Percentiles rank a stretch among this genome's conserved stretches.
Evolutionary conservation across 2,888 invertebrate species (phyloP).

Genomic region (Laothoe populi): DNA sequence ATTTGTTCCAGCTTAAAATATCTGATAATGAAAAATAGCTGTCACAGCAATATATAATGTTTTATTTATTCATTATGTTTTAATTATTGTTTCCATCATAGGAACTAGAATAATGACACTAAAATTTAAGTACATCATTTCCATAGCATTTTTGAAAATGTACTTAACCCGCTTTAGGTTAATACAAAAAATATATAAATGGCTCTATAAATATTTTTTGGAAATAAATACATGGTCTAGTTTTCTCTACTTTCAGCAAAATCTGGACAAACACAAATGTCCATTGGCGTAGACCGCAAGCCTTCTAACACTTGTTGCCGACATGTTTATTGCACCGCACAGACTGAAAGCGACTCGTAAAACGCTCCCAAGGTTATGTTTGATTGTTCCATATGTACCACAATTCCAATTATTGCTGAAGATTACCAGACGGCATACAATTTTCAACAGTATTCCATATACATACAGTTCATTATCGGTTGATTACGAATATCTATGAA

Average conservation of each 20-base stretch:
- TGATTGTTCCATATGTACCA: constrained; percentile 65
- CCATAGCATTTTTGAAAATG: too few relatives aligned
- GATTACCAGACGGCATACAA: constrained; percentile 32
- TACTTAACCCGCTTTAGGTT: too few relatives aligned
- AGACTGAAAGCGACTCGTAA: constrained; percentile 67
- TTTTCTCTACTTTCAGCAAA: not conserved
- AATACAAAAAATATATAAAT: not conserved
- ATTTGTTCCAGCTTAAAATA: too few relatives aligned
- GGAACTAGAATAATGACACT: too few relatives aligned
- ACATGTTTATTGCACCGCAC: constrained; percentile 66
- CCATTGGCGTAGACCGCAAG: constrained; percentile 54
- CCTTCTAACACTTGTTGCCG: constrained; percentile 67
- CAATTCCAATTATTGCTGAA: constrained; percentile 42
- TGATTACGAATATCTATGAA: constrained; percentile 30
- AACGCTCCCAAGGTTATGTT: constrained; percentile 72
- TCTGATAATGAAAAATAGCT: too few relatives aligned
- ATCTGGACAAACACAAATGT: constrained; percentile 36
- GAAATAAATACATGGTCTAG: not conserved
- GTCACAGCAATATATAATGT: too few relatives aligned
- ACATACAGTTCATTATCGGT: constrained; percentile 33
- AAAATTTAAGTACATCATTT: too few relatives aligned
- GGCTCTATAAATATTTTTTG: not conserved
- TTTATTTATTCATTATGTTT: too few relatives aligned
- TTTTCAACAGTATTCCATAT: constrained; percentile 31
- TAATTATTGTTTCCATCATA: too few relatives aligned